Base-by-base conservation (phyloP, 2,113 vertebrate genomes). In the Colaptes auratus region DNA sequence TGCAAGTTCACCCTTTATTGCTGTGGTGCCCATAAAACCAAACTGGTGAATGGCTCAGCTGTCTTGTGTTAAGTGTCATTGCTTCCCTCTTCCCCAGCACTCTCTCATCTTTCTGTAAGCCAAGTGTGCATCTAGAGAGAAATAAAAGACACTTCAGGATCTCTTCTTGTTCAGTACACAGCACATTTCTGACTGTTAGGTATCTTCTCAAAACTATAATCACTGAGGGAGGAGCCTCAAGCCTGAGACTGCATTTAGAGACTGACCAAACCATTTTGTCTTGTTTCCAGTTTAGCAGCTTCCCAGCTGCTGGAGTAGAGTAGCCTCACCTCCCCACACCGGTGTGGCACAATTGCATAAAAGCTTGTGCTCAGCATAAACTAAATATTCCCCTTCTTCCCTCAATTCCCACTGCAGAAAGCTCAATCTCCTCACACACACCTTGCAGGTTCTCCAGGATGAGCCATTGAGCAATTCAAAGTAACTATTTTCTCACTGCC, bases 281-380 rank as follows among this genome's bases (percentile, higher is more conserved):
- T 60, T 7, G 15, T 30, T 65, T n/a, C 17, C 25, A 28, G 23
- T 42, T 66, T 5, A 48, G 48, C 64, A 70, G 50, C 53, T 12
- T 7, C 69, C 35, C 17, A 7, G 50, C 3, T 0, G 6, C 18
- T 25, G 12, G 28, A n/a, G 67, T 13, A 21, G 0, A 79, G 28
- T 2, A 13, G 44, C 33, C 69, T 55, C 52, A 23, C 15, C 21
- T 65, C 52, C 27, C n/a, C 1, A 0, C 12, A 60, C 17, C 30
- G 5, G 3, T 2, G 6, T 2, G 31, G 44, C 9, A 28, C 21
- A 16, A 16, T 2, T 10, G 28, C n/a, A 28, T 9, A 28, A 48
- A 27, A 30, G 15, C 42, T 36, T 15, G 39, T 27, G 24, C 72
- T 79, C 27, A 16, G 53, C 0, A 0, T 14, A 24, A 35, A n/a